Evolutionary conservation across 2,797 vertebrate species (phyloP), one percentile per base, ranked within the genome.

Genomic region (Phoebastria nigripes): DNA sequence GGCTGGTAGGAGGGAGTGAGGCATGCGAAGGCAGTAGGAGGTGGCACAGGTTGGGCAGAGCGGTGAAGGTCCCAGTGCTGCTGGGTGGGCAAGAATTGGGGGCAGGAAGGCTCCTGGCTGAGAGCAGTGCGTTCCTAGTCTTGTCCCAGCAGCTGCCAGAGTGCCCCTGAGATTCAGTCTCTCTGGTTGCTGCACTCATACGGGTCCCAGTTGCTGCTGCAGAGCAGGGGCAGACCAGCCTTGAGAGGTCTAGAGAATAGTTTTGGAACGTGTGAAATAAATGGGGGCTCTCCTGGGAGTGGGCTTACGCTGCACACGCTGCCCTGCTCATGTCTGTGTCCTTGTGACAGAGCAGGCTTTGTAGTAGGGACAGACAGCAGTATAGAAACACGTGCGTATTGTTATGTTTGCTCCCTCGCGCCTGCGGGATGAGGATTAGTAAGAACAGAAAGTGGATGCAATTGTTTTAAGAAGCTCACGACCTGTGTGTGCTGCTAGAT

Each of bases 31-130:
- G 10, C 66, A 55, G 95, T 5, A 54, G 87, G 69, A 72, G 77
- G 73, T 86, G 76, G 55, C 72, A 29, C 9, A 7, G 91, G 46
- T 11, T 59, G 62, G 66, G 73, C 80, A 89, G 66, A n/a, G 86
- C 4, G 0, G 33, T 56, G 69, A 92, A 1, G 18, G 72, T 83
- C 54, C 33, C 29, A 6, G n/a, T 24, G 73, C 86, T 87, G 71
- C 69, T 58, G 69, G 65, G 37, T 59, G 74, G 73, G 69, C n/a
- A 39, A 11, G 12, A 37, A 86, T 24, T 6, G 9, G 33, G 55
- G 46, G 67, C 67, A 81, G 72, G 42, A 93, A 37, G 62, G 94
- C 69, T 92, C 61, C 72, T 83, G 94, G 71, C 49, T 37, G 9
- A 12, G 31, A 85, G 90, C 91, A 54, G 78, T 44, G 76, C 71